Percentiles rank a stretch among this genome's conserved stretches.
These are phyloP conservation scores for Pachycephala philippinensis DNA, from an alignment of 2,113 vertebrate species.

Conservation along the genomic window DNA sequence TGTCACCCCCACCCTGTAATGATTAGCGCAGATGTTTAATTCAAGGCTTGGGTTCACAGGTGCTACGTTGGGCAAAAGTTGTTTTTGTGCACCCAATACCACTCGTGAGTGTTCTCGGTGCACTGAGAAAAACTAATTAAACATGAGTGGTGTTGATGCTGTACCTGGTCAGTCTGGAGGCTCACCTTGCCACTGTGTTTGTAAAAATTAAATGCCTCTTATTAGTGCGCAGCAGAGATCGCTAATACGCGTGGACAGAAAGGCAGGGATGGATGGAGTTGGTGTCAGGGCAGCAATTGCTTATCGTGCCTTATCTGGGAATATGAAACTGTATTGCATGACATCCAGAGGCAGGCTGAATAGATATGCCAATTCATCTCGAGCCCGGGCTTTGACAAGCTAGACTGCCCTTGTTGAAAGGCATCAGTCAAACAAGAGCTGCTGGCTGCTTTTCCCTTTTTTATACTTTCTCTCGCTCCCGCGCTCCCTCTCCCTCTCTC, in stretches of 20 bases:
- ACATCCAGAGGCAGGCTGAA: slow-evolving; percentile 86
- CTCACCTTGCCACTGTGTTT: slow-evolving; percentile 32
- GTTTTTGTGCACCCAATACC: background rate
- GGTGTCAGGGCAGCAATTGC: slow-evolving; percentile 85
- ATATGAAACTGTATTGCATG: slow-evolving; percentile 91
- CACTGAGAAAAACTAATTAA: slow-evolving; percentile 50
- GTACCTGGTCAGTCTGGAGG: slow-evolving; percentile 44
- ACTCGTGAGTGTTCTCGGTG: background rate
- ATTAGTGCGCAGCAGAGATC: slow-evolving; percentile 63
- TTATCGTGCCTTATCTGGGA: slow-evolving; percentile 94
- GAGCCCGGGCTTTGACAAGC: slow-evolving; percentile 93
- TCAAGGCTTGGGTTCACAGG: background rate
- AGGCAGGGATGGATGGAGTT: slow-evolving; percentile 75
- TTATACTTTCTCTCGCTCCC: slow-evolving; percentile 75
- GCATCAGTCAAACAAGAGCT: slow-evolving; percentile 89
- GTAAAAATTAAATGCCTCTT: slow-evolving; percentile 71
- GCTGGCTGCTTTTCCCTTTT: slow-evolving; percentile 73
- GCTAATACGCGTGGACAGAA: slow-evolving; percentile 25
- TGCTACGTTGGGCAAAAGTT: background rate
- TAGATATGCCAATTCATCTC: slow-evolving; percentile 97
- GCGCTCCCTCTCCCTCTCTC: slow-evolving; percentile 53
- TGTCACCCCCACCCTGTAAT: background rate
- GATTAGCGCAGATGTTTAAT: background rate
- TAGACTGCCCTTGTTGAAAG: slow-evolving; percentile 99
- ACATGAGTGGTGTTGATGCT: slow-evolving; percentile 33